A percentile compares a stretch with the other conserved stretches of the same genome.
Evolutionary conservation across 2,113 vertebrate species (phyloP).

Genomic region (Aphyosemion australe): DNA sequence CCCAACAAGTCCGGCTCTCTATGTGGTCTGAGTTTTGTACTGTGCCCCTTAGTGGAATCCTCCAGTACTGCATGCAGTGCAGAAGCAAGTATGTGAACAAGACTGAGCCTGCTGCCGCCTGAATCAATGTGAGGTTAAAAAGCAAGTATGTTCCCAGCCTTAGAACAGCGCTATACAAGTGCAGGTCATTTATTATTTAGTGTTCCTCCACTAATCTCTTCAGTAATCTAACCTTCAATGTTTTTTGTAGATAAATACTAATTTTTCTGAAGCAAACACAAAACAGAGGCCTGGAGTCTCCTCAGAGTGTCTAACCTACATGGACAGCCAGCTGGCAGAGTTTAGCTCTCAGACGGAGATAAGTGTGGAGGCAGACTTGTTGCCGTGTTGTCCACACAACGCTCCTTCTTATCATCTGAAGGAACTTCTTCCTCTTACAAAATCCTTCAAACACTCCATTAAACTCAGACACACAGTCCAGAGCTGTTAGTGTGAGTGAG

Average conservation of each 20-base stretch:
- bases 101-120: too few relatives aligned
- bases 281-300: constrained; percentile 7
- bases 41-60: too few relatives aligned
- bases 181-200: too few relatives aligned
- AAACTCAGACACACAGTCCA: not conserved
- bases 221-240: not conserved
- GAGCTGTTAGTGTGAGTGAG: not conserved
- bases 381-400: constrained; percentile 15
- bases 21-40: too few relatives aligned
- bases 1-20: too few relatives aligned
- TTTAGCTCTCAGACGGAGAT: constrained; percentile 18
- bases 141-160: too few relatives aligned
- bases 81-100: too few relatives aligned
- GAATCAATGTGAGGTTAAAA: too few relatives aligned
- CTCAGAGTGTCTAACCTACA: not conserved
- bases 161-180: too few relatives aligned
- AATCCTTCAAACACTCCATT: not conserved
- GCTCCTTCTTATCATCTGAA: constrained; percentile 15
- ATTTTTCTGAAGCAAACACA: not conserved
- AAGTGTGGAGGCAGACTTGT: not conserved
- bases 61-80: too few relatives aligned
- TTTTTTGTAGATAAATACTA: not conserved
- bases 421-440: constrained; percentile 9
- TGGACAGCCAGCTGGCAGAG: not conserved
- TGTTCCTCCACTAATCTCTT: too few relatives aligned